These are phyloP conservation scores for Gryon sp. DNA, from an alignment of 1,140 invertebrate species.

Conservation along the genomic window DNA sequence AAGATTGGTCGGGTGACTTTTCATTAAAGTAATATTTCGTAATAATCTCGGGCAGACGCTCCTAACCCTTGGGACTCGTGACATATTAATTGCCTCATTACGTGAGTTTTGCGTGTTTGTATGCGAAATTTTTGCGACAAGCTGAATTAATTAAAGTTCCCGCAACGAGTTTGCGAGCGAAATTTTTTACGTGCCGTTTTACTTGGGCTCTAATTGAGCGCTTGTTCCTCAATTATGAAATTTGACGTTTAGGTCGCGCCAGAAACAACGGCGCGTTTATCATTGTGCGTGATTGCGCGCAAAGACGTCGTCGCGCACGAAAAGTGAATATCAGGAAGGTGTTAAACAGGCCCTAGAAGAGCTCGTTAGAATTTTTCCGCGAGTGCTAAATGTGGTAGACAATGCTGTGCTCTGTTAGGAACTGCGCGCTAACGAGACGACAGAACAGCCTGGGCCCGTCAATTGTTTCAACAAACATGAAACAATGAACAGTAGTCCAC, in stretches of 20 bases:
- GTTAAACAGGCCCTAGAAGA: conserved; percentile 63
- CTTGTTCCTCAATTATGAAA: conserved; percentile 58
- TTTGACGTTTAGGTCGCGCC: conserved; percentile 23
- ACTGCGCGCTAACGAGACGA: conserved; percentile 79
- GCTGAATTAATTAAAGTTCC: conserved; percentile 35
- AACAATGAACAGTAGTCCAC: conserved; percentile 79
- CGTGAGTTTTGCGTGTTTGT: conserved; percentile 10
- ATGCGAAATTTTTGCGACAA: conserved; percentile 9
- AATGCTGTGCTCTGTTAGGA: conserved; percentile 76
- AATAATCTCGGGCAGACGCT: conserved; percentile 42
- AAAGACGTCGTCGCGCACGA: conserved; percentile 39
- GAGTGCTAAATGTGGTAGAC: conserved; percentile 76
- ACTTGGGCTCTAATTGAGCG: conserved; percentile 47
- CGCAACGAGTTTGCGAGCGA: not conserved
- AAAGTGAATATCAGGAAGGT: conserved; percentile 58
- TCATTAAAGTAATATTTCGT: conserved; percentile 66
- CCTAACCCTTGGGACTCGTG: conserved; percentile 15
- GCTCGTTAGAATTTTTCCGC: conserved; percentile 80
- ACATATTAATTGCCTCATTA: conserved; percentile 61
- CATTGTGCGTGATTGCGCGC: conserved; percentile 14
- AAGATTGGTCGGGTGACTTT: conserved; percentile 50
- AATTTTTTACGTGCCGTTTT: conserved; percentile 10
- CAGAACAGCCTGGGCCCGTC: conserved; percentile 75
- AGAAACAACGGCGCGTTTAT: conserved; percentile 34
- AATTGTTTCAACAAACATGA: conserved; percentile 80